Evolutionary conservation across 2,113 vertebrate species (phyloP), one percentile per base, ranked within the genome.

Genomic region (Tachycineta bicolor): DNA sequence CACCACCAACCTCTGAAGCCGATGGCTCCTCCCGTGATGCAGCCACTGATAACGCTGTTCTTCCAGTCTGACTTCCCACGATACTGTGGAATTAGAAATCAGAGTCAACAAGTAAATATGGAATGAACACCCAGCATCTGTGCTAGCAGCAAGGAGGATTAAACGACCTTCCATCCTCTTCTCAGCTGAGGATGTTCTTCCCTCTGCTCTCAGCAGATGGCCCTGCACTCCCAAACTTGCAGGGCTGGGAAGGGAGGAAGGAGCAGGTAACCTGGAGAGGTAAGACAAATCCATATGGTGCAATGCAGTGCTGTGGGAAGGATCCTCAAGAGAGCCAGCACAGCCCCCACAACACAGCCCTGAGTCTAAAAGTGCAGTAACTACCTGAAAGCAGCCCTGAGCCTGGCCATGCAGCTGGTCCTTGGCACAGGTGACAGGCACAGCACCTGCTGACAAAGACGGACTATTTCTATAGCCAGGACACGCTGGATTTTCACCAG

Each of bases 41-140:
- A 99, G 64, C 99, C 99, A 5, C 99, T 99, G 73, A 99, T 98
- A 44, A 99, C 99, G 0, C 98, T 99, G 26, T 99, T 99, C 97
- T 99, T 99, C 99, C 99, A 99, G 96, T 99, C 99, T 2, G 99
- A 99, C 80, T 98, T 98, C 11, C 99, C 99, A 83, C 99, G 98
- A 92, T 99, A 99, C 99, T 99, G 87, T 5, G 84, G 65, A 74
- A 53, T 90, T 31, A 83, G 75, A 83, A 91, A 90, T 74, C 39
- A 87, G 7, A 63, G 58, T n/a, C 63, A 64, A 31, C 16, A 55
- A n/a, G 9, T 26, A 69, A 86, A 93, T 7, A 59, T 0, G 0
- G n/a, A 53, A 76, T 17, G 37, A 78, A 18, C 15, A 23, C 14
- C 34, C 46, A 3, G 5, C 5, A 17, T 22, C 71, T 46, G 4